Evolutionary conservation across 2,797 vertebrate species (phyloP), one percentile per base, ranked within the genome.

Genomic region (Thripadectes ignobilis): DNA sequence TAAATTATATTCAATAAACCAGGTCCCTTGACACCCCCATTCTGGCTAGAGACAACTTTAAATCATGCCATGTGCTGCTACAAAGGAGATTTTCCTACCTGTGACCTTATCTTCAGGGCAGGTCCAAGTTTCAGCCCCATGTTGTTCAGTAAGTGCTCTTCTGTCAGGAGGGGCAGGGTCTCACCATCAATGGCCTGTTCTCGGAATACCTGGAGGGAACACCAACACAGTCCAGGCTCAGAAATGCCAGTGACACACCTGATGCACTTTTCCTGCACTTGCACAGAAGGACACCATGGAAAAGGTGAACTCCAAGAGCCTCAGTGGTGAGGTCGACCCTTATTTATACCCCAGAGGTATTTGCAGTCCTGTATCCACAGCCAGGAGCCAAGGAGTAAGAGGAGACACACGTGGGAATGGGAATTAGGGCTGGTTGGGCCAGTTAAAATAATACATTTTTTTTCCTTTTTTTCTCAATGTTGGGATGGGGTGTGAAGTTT

Each of bases 121-220:
- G 99, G 99, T 24, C 99, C 99, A 46, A 99, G 98, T 96, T 99
- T 99, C 91, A 99, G 98, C 95, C 99, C 99, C 99, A 99, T 99
- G 96, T 98, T 99, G 98, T 98, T 99, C 91, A 99, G 98, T 83
- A 99, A 97, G 96, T 99, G 99, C 96, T 99, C 99, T 88, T 99
- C 99, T 0, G 99, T 99, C 97, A 99, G 98, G 72, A 99, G 98
- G 32, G 99, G 99, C 95, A 99, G 95, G 48, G 99, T 99, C 98
- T 99, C 99, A 2, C 99, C 99, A 4, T 99, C 99, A 14, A 99
- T 99, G 48, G 99, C 99, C 97, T 99, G 99, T 94, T 99, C 99
- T 92, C 98, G 98, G 98, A 99, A 99, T 96, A 99, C 99, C 99
- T 99, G 96, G 4, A 23, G 67, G 66, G 26, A 30, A 93, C 20